Base-by-base conservation (phyloP, 2,113 vertebrate species). In the Falcunculus frontatus region DNA sequence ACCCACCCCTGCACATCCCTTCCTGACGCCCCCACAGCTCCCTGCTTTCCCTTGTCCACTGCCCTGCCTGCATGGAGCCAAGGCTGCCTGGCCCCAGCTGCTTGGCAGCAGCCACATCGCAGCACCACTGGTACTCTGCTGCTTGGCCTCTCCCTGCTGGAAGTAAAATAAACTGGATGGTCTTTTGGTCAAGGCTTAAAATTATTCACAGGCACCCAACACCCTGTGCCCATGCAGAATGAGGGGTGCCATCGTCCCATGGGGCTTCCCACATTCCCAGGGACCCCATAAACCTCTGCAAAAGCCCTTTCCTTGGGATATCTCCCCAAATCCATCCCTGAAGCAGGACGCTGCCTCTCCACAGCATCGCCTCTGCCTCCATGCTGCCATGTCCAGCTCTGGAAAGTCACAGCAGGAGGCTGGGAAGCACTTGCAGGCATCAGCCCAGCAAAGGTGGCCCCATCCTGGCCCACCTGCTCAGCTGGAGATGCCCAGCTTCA, bases 221-320 rank as follows among this genome's bases (percentile, higher is more conserved):
- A 53, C 10, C 32, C 1, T 0, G 35, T 16, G 13, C 15, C 27
- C 6, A 6, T 0, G 0, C 21, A 56, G 57, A 69, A n/a, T 12
- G 33, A 35, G 11, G 14, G 14, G 4, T 13, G 22, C 41, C 32
- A 47, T 32, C 10, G 25, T 47, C 32, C 30, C 17, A 19, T 21
- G 15, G 27, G 52, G 19, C 17, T 78, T 5, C 11, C 16, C 22
- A 26, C 53, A 49, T 37, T 19, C 20, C 47, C 33, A 77, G 20
- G 23, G 49, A 67, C 9, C 10, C 7, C 1, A 3, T 4, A 32
- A 53, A 49, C 3, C 26, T 72, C 29, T 2, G 5, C 11, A 64
- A 20, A 60, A 81, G 25, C 44, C 30, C 23, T 41, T 12, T 64
- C 13, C 19, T 20, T 22, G n/a, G 20, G 46, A 46, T 12, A 11